phyloP scores from a whole-genome alignment of 2,888 invertebrate genomes.

The Lithophane socia region DNA sequence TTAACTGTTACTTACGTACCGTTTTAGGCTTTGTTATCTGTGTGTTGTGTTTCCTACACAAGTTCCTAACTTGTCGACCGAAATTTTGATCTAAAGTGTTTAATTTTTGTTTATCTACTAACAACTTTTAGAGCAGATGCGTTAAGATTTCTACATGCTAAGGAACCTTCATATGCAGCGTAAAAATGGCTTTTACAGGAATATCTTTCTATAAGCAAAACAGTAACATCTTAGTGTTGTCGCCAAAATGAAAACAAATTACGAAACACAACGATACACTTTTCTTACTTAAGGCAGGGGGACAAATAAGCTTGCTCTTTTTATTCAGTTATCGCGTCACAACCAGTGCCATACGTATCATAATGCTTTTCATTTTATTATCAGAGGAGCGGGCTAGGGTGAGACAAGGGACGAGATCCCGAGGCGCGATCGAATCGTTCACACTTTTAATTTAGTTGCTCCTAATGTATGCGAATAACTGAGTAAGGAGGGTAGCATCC shows the following conservation, averaged over 20 bases:
- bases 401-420: conserved; percentile 76
- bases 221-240: conserved; percentile 36
- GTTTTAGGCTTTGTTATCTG: conserved; percentile 18
- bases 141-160: background rate
- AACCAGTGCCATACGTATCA: conserved; percentile 87
- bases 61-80: background rate
- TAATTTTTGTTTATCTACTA: background rate
- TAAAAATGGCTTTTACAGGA: background rate
- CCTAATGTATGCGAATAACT: conserved; percentile 89
- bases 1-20: background rate
- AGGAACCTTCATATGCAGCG: background rate
- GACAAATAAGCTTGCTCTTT: conserved; percentile 81
- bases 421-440: conserved; percentile 84
- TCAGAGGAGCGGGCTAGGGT: conserved; percentile 76
- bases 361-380: conserved; percentile 88
- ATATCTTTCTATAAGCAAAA: conserved; percentile 24
- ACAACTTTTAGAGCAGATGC: background rate
- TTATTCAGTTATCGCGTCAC: conserved; percentile 85
- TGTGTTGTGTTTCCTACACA: background rate
- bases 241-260: conserved; percentile 61
- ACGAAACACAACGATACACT: conserved; percentile 70
- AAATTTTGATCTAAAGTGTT: background rate
- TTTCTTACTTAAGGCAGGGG: conserved; percentile 77
- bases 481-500: conserved; percentile 80
- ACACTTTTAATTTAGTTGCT: conserved; percentile 90